Evolutionary conservation across 2,113 vertebrate genomes (phyloP), one percentile per base, ranked within the genome.

Genomic region (Callopanchax toddi): DNA sequence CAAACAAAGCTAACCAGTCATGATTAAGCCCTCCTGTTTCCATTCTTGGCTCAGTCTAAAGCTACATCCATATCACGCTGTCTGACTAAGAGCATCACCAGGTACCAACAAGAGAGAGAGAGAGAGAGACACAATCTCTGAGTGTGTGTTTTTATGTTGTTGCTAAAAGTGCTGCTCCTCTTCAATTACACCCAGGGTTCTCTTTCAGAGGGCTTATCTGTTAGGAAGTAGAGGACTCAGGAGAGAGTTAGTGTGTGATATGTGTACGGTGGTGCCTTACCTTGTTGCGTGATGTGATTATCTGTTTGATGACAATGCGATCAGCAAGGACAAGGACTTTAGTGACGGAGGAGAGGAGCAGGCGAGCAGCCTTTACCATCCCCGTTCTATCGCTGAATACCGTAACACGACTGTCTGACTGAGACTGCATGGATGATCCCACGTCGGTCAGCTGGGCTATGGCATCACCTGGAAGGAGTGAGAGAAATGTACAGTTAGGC

Each of bases 231-330:
- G 79, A 75, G 61, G 48, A 70, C 23, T 67, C 64, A n/a, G 65
- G 17, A 66, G 6, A 23, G 44, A 25, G 12, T 15, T n/a, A 37
- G 32, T 22, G 32, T n/a, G n/a, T 48, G 4, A 11, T 18, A 9
- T 7, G 29, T 32, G 6, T 32, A 6, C 29, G 29, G 4, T 32
- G 10, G 11, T 11, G 4, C 22, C 64, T 78, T 74, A 98, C 97
- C 94, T 98, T 99, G 90, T 96, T 98, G 83, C 96, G 95, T 10
- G 97, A 98, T 62, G 92, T 91, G 89, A 97, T 94, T 87, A 99
- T 99, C 87, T 99, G 97, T 72, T 99, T 99, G 90, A 99, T 95
- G 79, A 98, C 97, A 43, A 99, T 96, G 82, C 93, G 94, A 86
- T 99, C 97, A 17, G 97, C 97, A 63, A 99, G 82, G 51, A 99